Base-by-base conservation (phyloP, 1,140 invertebrate species). In the Octopus sinensis region DNA sequence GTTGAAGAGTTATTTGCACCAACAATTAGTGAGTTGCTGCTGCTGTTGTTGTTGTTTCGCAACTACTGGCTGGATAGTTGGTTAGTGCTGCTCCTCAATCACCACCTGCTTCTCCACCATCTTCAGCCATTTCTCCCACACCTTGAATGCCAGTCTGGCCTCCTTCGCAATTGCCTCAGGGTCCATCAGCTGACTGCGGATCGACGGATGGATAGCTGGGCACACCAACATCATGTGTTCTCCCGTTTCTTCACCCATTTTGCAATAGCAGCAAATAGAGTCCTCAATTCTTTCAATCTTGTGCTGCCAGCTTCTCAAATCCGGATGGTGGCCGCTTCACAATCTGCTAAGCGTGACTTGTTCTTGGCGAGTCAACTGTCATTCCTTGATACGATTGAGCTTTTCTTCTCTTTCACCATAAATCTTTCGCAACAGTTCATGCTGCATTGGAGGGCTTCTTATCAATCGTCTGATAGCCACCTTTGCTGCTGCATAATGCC, bases 361-460 rank as follows among this genome's bases (percentile, higher is more conserved):
- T 12, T 68, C 62, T n/a, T 12, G 9, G 9, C 62, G 9, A 12
- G 62, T 68, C 62, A 68, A 68, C 62, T 68, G 9, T 9, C 62
- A 0, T n/a, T 68, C 62, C n/a, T 68, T 1, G 0, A 12, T 68
- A 0, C 62, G 9, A 1, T 68, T 68, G n/a, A 68, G 62, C 9
- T 9, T n/a, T 68, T 68, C 62, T 12, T n/a, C 62, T 68, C 62
- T 68, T 68, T 68, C 62, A 68, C 62, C 62, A 68, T 68, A 68
- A 12, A 68, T n/a, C 0, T 9, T n/a, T 68, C 62, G 9, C 9
- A 68, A 68, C n/a, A 0, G 9, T n/a, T 9, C 62, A 68, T 68
- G 62, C 9, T 12, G 9, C 9, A 68, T 68, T 68, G 62, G n/a
- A 9, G 9, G 62, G 62, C 62, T 68, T 68, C 62, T 9, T 9